A percentile compares a stretch with the other conserved stretches of the same genome.
Conservation (phyloP, 1,140 invertebrate species). For the Drosophila pachea region DNA sequence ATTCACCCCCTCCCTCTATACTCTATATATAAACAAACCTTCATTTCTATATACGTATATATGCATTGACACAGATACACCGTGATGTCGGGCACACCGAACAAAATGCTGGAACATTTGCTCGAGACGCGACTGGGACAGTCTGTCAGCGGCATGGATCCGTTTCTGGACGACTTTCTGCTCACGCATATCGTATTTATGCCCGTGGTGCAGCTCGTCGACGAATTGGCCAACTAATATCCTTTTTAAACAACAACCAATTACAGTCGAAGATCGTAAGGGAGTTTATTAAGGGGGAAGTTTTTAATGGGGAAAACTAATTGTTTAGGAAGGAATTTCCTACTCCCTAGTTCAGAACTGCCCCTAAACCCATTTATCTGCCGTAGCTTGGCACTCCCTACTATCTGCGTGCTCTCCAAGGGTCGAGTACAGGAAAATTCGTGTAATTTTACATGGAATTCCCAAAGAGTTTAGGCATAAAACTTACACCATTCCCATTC, state of each 20-base stretch:
- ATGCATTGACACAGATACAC: constrained; percentile 83
- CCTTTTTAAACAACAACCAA: constrained; percentile 80
- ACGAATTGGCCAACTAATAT: constrained; percentile 88
- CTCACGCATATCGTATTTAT: constrained; percentile 94
- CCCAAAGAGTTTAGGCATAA: neutral
- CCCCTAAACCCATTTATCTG: no score
- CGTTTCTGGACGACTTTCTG: constrained; percentile 91
- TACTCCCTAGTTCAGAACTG: no score
- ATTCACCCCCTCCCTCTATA: neutral
- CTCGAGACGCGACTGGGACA: constrained; percentile 89
- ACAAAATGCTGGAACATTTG: constrained; percentile 93
- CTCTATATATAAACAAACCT: neutral
- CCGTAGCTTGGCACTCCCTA: no score
- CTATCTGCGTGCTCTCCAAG: no score
- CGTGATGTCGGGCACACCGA: constrained; percentile 92
- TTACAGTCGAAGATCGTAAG: neutral
- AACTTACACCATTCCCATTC: neutral
- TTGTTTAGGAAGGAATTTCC: no score
- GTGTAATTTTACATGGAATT: constrained; percentile 12
- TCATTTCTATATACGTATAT: constrained; percentile 9
- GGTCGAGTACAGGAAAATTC: no score
- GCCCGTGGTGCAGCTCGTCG: constrained; percentile 87
- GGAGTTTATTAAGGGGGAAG: no score
- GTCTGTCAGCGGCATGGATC: constrained; percentile 80
- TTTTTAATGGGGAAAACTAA: no score